Base-by-base conservation (phyloP, 1,140 invertebrate genomes). In the Lasioglossum albipes region DNA sequence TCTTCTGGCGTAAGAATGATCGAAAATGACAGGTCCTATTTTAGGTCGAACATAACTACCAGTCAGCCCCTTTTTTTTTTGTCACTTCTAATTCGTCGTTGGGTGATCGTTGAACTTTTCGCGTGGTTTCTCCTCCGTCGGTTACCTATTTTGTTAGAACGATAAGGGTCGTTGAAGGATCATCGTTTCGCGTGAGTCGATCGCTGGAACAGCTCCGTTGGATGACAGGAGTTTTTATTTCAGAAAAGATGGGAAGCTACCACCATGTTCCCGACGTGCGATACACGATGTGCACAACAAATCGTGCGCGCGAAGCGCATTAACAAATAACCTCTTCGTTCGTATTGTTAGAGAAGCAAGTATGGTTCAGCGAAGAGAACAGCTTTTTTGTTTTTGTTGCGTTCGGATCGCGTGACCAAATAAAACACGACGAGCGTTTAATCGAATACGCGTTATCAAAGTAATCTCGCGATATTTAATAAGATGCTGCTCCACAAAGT, bases 1-100 rank as follows among this genome's bases (percentile, higher is more conserved):
- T 88, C 82, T 82, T 84, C 74, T 69, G 70, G 6, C 54, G 12
- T 20, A 69, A 64, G 65, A 75, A 69, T 22, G 16, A 54, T 62
- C 49, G 27, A 69, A 68, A 68, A 68, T 75, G 79, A 80, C 72
- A 80, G 73, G 18, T 79, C 52, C 22, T 72, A 45, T 64, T 45
- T 66, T 22, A 22, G 57, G 54, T 79, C 49, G 18, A 42, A 64
- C 41, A 16, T 45, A 45, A 22, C 36, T 42, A 16, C 22, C 49
- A 31, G 18, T 31, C 22, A 61, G n/a, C 5, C 18, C 10, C 41
- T 31, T 42, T 61, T 64, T 41, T 31, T 27, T 71, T 54, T 41
- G 9, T 54, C 18, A 3, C n/a, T 54, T 5, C 7, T 7, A 49
- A 22, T 75, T 75, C 27, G 12, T 61, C 42, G 12, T 27, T 22